phyloP scores from a whole-genome alignment of 1,140 invertebrate species.

The Gryllus bimaculatus region DNA sequence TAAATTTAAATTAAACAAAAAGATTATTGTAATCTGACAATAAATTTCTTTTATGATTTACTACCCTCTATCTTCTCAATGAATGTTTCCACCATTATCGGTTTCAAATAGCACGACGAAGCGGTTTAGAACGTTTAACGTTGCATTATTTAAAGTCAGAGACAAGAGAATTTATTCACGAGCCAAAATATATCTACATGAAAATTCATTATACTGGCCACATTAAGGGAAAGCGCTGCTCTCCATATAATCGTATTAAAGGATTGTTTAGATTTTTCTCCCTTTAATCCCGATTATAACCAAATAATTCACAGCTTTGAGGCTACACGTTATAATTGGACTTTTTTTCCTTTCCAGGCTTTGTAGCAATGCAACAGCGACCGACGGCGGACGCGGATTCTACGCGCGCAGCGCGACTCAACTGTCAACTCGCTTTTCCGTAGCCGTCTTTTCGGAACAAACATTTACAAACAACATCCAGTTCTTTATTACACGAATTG shows the following conservation, averaged over 20 bases:
- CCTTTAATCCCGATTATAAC: neutral
- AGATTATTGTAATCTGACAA: no score
- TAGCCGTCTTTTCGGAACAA: no score
- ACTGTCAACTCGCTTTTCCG: no score
- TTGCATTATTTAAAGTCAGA: neutral
- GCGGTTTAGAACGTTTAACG: neutral
- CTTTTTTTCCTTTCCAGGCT: neutral
- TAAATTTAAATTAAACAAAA: no score
- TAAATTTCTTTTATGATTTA: no score
- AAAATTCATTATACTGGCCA: neutral
- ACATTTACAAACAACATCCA: no score
- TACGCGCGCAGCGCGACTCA: no score
- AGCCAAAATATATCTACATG: neutral
- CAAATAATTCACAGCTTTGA: conserved; percentile 1
- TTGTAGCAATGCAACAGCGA: neutral
- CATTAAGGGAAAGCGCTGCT: neutral
- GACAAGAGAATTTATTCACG: neutral
- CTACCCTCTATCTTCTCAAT: no score
- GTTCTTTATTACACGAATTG: no score
- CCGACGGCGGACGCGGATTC: no score
- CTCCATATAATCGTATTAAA: neutral
- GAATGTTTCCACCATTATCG: no score
- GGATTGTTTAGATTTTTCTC: neutral
- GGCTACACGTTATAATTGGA: neutral
- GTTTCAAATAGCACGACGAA: no score